Percentiles rank a stretch among this genome's conserved stretches.
Conservation (phyloP, 92 coral and sea anemone species). For the Umimayanthus kanabou region DNA sequence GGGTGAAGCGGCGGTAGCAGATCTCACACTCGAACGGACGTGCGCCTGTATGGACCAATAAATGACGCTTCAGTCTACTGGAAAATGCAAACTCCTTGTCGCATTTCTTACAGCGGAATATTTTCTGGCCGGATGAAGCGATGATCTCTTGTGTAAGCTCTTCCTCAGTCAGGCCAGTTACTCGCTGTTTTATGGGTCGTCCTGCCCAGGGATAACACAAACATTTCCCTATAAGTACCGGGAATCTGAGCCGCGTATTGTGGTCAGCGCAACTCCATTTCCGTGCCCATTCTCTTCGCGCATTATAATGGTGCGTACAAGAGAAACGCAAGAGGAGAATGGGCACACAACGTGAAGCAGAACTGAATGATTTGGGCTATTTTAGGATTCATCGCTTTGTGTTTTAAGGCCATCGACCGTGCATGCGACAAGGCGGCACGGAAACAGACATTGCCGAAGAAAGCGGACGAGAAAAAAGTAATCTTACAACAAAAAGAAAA, state of each 20-base stretch:
- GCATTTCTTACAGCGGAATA: constrained; percentile 96
- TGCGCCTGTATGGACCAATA: constrained; percentile 98
- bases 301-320: constrained; percentile 36
- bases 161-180: constrained; percentile 92
- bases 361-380: constrained; percentile 23
- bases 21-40: constrained; percentile 96
- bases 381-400: not conserved
- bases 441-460: not conserved
- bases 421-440: constrained; percentile 21
- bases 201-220: constrained; percentile 52
- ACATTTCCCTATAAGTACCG: constrained; percentile 42
- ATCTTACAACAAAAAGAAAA: not conserved
- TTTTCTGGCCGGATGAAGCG: constrained; percentile 85
- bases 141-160: constrained; percentile 87
- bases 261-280: constrained; percentile 6
- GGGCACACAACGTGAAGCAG: constrained; percentile 55
- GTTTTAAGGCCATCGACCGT: constrained; percentile 8
- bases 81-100: constrained; percentile 96
- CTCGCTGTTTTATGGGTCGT: constrained; percentile 83
- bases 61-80: constrained; percentile 97
- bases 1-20: constrained; percentile 96
- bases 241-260: constrained; percentile 22
- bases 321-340: constrained; percentile 38
- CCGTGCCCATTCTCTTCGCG: constrained; percentile 31
- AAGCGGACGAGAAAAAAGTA: not conserved